A percentile compares a stretch with the other conserved stretches of the same genome.
These are phyloP conservation scores for Vulpes ferrilata DNA, from an alignment of 2,113 vertebrate species.

Conservation along the genomic window DNA sequence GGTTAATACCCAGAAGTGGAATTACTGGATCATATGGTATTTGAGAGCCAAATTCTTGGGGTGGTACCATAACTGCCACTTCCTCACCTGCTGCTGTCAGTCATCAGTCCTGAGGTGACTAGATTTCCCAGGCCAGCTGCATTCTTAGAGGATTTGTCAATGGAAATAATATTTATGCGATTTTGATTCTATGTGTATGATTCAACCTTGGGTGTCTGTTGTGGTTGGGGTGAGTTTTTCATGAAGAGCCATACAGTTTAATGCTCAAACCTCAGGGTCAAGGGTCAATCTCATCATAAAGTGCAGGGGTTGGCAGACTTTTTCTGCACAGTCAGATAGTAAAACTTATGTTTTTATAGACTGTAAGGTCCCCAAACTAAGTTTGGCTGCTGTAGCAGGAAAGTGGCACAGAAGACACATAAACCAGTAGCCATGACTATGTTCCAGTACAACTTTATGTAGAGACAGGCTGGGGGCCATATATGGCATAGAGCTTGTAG, in stretches of 20 bases:
- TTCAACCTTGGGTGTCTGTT: background rate
- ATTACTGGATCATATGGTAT: background rate
- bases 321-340: background rate
- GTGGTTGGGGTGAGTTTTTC: background rate
- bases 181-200: background rate
- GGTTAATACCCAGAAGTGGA: background rate
- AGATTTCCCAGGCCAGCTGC: background rate
- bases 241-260: background rate
- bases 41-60: background rate
- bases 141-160: background rate
- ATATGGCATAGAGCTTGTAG: background rate
- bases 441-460: background rate
- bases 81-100: background rate
- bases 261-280: background rate
- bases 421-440: accelerated
- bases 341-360: background rate
- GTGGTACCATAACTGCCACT: background rate
- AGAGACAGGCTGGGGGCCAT: accelerated
- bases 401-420: accelerated
- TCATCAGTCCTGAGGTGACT: background rate
- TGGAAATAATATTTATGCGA: background rate
- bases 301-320: background rate
- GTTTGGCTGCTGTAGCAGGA: background rate
- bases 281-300: background rate
- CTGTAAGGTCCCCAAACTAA: background rate